Conservation (phyloP, 2,113 vertebrate genomes). For the Phrynocephalus versicolor region DNA sequence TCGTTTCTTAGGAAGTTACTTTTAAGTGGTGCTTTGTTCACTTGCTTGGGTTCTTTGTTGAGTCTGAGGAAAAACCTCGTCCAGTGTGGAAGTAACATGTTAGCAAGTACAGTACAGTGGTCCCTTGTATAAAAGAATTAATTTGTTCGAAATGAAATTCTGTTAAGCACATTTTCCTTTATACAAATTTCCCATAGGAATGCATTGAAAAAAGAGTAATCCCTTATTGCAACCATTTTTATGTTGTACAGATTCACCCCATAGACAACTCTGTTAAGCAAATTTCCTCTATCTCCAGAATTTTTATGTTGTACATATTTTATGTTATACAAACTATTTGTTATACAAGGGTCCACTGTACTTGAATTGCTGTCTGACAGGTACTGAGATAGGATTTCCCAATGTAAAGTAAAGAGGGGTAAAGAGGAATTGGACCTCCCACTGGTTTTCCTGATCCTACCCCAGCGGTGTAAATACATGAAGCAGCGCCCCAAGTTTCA, state of each 20-base stretch:
- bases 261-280: no score
- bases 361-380: not conserved
- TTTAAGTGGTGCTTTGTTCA: not conserved
- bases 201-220: no score
- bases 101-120: slow-evolving; percentile 24
- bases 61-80: slow-evolving; percentile 5
- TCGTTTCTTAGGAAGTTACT: not conserved
- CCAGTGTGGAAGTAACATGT: slow-evolving; percentile 37
- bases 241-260: no score
- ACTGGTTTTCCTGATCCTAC: slow-evolving; percentile 51
- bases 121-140: no score
- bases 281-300: no score
- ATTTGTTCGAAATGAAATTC: no score
- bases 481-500: slow-evolving; percentile 35
- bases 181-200: no score
- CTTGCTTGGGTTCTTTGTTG: slow-evolving; percentile 6
- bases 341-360: no score
- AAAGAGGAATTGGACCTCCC: slow-evolving; percentile 7
- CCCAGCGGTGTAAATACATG: slow-evolving; percentile 51
- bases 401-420: slow-evolving; percentile 23
- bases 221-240: no score
- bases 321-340: no score
- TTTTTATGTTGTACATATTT: no score
- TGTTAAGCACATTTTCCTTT: no score
- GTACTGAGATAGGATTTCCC: slow-evolving; percentile 27